Base-by-base conservation (phyloP, 2,113 vertebrate species). In the Mungos mungo region DNA sequence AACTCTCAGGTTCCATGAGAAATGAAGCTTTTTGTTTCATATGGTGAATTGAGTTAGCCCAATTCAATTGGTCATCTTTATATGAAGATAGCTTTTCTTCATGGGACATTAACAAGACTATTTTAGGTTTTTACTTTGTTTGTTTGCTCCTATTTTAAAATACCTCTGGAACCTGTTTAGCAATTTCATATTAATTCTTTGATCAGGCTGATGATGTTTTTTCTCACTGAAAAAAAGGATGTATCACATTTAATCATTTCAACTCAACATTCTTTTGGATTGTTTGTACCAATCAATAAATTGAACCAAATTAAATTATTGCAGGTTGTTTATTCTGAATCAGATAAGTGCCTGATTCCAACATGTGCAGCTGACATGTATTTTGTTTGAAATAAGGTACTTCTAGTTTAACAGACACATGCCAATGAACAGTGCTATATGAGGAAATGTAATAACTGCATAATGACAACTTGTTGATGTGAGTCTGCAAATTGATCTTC, bases 311-410 rank as follows among this genome's bases (percentile, higher is more conserved):
- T 88, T 65, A 29, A 82, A 96, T 95, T 92, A 90, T 79, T 94
- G 11, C 76, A 38, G 96, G 95, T 15, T 94, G 84, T 69, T 95
- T 12, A 65, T 96, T 95, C 45, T 21, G 35, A 96, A 97, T 86
- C 7, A 72, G 66, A 69, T 72, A 89, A 95, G 74, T 15, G 71
- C 90, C 93, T 95, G 57, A 0, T 88, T 71, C 93, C 90, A 38
- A 16, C 10, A 7, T 25, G 47, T 93, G 93, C 97, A 97, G 98
- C 97, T 98, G 98, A 96, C 91, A 90, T 1, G 0, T 97, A 97
- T 98, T 98, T 98, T 96, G 77, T 97, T 97, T 95, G 98, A 96
- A 97, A 98, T 89, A 52, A 84, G 97, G 98, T 85, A 91, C 54
- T 31, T 83, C 47, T 83, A 38, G 60, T 95, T 95, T 50, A 12